Base-by-base conservation (phyloP, 2,797 vertebrate species). In the Orientallactaga sibirica region DNA sequence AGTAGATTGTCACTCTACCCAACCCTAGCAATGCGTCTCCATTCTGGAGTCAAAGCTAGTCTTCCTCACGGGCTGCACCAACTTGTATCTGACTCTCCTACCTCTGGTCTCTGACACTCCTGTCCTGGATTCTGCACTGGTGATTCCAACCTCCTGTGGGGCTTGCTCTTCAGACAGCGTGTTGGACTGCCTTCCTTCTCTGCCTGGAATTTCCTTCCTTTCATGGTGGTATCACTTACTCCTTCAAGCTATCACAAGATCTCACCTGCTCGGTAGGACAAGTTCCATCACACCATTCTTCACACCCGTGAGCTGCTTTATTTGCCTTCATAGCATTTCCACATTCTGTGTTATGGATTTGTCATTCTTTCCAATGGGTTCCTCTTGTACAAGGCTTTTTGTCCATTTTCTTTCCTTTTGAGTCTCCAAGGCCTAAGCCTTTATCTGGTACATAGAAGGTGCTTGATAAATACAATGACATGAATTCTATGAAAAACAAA, bases 401-500 rank as follows among this genome's bases (percentile, higher is more conserved):
- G 61, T 74, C 55, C 76, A 5, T 22, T 87, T 70, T 87, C 19
- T n/a, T 87, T 24, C 64, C 20, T 81, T 16, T 66, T 76, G 55
- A 88, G 25, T 58, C 67, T 33, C 43, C 58, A 76, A 43, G 37
- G 37, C 25, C 58, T 91, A 88, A 76, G 87, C 25, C 19, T 41
- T 43, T 66, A 82, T 33, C 33, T 62, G 67, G 64, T 7, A 76
- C 52, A 73, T 29, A 74, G 19, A 80, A 55, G 55, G 19, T 68
- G 8, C 24, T 58, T 24, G 37, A 55, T 15, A 37, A 55, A 41
- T 18, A 80, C 27, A 33, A 12, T 27, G 27, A 78, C 79, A 76
- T 62, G 27, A 88, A 77, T 88, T 73, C 75, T 88, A 80, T 11
- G 55, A 84, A 90, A 92, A 90, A 6, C 16, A 29, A 75, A 48